phyloP scores from a whole-genome alignment of 2,113 vertebrate species.

The Xyliphius kryptos region DNA sequence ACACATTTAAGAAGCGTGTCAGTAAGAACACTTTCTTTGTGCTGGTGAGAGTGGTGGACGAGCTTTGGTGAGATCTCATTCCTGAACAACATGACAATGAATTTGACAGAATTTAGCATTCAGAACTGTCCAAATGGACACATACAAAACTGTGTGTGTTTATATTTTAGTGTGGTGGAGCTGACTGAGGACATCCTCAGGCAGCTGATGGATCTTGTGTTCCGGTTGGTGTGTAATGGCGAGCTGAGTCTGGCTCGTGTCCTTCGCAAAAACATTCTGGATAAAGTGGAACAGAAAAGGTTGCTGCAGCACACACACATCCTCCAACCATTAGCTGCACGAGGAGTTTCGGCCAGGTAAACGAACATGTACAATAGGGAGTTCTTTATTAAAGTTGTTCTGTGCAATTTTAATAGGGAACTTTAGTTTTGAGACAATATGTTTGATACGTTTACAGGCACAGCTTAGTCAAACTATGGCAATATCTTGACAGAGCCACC shows the following conservation, averaged over 20 bases:
- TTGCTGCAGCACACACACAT: conserved; percentile 80
- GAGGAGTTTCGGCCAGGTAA: conserved; percentile 92
- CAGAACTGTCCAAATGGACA: too few species aligned
- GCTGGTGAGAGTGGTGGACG: conserved; percentile 92
- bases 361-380: too few species aligned
- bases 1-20: conserved; percentile 94
- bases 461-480: too few species aligned
- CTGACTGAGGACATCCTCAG: conserved; percentile 92
- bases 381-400: too few species aligned
- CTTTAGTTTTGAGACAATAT: too few species aligned
- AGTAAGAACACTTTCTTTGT: conserved; percentile 99
- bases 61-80: conserved; percentile 83
- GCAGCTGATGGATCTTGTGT: conserved; percentile 95
- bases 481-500: too few species aligned
- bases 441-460: too few species aligned
- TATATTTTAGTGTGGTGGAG: conserved; percentile 82
- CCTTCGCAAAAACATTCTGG: conserved; percentile 92
- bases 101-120: too few species aligned
- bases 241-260: conserved; percentile 95
- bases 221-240: conserved; percentile 84
- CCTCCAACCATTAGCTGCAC: conserved; percentile 83
- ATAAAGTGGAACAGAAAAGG: conserved; percentile 94
- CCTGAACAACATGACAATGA: not conserved
- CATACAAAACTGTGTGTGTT: conserved; percentile 14
- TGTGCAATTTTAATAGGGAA: too few species aligned